These are phyloP conservation scores for Papilio elwesi DNA, from an alignment of 2,888 invertebrate genomes.

Conservation along the genomic window DNA sequence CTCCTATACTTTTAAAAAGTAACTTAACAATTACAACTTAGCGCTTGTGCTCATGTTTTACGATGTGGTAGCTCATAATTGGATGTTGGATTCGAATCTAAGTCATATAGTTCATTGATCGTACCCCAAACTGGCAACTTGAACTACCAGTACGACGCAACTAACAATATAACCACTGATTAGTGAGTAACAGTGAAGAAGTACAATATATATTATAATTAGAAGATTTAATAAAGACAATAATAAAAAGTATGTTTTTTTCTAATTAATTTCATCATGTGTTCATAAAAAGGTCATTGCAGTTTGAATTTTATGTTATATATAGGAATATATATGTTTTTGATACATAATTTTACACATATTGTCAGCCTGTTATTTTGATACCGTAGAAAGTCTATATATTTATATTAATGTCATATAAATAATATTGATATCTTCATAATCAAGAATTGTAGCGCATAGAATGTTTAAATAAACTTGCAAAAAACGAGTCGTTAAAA, in stretches of 20 bases:
- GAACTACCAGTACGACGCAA: neutral
- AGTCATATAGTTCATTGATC: neutral
- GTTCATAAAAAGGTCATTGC: neutral
- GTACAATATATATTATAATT: too few relatives aligned
- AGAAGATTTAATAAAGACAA: too few relatives aligned
- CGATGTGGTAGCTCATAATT: neutral
- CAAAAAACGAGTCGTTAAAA: neutral
- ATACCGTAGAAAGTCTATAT: neutral
- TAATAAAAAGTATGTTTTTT: too few relatives aligned
- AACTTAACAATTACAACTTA: neutral
- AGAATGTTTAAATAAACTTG: neutral
- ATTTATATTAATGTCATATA: neutral
- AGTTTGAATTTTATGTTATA: neutral
- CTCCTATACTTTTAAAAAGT: neutral
- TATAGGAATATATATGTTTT: neutral
- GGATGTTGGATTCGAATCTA: neutral
- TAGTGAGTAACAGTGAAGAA: too few relatives aligned
- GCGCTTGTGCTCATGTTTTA: neutral
- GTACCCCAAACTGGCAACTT: neutral
- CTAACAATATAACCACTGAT: neutral
- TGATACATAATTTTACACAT: neutral
- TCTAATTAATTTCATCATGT: too few relatives aligned
- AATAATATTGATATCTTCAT: too few relatives aligned
- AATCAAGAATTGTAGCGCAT: neutral
- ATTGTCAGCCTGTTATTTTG: neutral